Conservation (phyloP, 2,888 invertebrate genomes). For the Epistrophe grossulariae region DNA sequence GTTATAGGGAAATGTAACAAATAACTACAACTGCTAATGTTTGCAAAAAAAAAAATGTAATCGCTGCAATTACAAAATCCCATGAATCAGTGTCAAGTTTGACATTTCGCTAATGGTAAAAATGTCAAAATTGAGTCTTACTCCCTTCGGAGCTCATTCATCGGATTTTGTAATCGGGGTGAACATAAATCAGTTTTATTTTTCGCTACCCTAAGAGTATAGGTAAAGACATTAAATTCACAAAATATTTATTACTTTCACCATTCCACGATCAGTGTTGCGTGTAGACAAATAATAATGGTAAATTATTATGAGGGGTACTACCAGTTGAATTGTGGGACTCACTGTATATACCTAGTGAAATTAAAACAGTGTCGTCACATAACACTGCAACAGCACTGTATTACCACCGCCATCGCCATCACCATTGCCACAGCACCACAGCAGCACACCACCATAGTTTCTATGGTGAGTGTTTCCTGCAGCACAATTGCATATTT, state of each 20-base stretch:
- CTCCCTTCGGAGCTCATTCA: too few species aligned
- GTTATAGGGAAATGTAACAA: too few species aligned
- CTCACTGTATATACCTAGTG: constrained; percentile 43
- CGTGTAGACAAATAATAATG: constrained; percentile 52
- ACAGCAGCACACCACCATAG: constrained; percentile 13
- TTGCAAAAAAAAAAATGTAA: too few species aligned
- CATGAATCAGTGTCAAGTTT: too few species aligned
- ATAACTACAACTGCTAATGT: too few species aligned
- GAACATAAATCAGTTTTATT: too few species aligned
- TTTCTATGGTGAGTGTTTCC: constrained; percentile 52
- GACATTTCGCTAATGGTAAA: too few species aligned
- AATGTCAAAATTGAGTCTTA: too few species aligned
- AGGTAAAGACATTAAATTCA: background rate
- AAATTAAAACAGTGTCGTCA: constrained; percentile 47
- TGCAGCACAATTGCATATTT: constrained; percentile 61
- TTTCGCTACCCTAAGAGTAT: constrained; percentile 1
- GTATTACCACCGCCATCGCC: constrained; percentile 8
- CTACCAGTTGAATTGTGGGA: constrained; percentile 66
- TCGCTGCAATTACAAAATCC: too few species aligned
- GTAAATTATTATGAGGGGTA: constrained; percentile 30
- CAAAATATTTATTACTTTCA: constrained; percentile 57
- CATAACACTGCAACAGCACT: constrained; percentile 55
- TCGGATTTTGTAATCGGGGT: too few species aligned
- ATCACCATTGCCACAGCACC: constrained; percentile 7
- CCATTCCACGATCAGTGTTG: constrained; percentile 70